Evolutionary conservation across 2,888 invertebrate species (phyloP).

Genomic region (Cistogaster globosa): DNA sequence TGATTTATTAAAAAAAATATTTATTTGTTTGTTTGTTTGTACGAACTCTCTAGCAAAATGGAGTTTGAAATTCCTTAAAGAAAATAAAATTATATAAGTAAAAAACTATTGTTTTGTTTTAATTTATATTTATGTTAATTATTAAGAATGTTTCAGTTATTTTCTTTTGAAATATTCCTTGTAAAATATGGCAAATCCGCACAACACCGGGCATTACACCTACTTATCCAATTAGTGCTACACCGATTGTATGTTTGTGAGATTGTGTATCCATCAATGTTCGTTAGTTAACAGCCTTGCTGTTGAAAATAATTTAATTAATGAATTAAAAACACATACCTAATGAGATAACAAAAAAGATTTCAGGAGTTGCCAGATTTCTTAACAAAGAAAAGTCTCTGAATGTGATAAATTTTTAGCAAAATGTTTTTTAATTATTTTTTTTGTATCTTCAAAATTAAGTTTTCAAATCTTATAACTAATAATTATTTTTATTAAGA

Average conservation of each 20-base stretch:
- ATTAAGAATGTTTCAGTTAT: neutral
- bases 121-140: neutral
- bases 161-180: neutral
- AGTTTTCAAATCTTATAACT: no score
- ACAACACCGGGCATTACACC: conserved; percentile 4
- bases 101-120: neutral
- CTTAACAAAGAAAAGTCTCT: no score
- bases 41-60: neutral
- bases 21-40: neutral
- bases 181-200: neutral
- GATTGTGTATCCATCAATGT: neutral
- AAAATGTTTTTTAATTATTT: no score
- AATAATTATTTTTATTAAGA: no score
- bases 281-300: conserved; percentile 14
- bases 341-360: conserved; percentile 13
- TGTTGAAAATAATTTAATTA: conserved; percentile 61
- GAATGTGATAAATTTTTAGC: no score
- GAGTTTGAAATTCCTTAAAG: neutral
- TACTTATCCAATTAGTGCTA: conserved; percentile 47
- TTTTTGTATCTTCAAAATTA: no score
- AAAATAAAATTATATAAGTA: neutral
- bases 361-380: conserved; percentile 23
- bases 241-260: conserved; percentile 1
- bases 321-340: conserved; percentile 41
- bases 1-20: neutral